Conservation (phyloP, 1,140 invertebrate genomes). For the Thaumatotibia leucotreta region DNA sequence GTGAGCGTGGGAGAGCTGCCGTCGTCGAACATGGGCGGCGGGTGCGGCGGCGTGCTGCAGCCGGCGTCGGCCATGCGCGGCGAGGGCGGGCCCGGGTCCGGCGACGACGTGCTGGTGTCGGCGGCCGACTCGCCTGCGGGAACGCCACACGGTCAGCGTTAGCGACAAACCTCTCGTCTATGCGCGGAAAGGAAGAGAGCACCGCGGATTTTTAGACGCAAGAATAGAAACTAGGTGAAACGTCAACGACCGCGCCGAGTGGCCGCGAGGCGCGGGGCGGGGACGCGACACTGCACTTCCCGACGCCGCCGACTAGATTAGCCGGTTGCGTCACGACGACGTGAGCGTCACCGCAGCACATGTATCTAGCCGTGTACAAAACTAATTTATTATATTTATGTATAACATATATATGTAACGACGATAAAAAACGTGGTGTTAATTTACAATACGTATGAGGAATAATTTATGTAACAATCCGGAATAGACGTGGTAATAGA, state of each 20-base stretch:
- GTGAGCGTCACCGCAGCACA: constrained; percentile 38
- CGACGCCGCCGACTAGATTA: constrained; percentile 74
- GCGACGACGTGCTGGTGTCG: constrained; percentile 92
- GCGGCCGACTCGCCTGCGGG: constrained; percentile 89
- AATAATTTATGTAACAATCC: constrained; percentile 42
- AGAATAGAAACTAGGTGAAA: constrained; percentile 75
- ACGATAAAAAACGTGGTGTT: constrained; percentile 13
- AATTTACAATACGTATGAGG: background rate
- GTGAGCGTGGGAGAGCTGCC: constrained; percentile 73
- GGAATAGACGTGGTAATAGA: constrained; percentile 47
- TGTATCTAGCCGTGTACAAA: constrained; percentile 46
- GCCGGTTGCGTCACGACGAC: constrained; percentile 70
- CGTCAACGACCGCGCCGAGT: constrained; percentile 70
- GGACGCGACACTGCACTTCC: constrained; percentile 76
- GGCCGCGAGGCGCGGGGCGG: constrained; percentile 56
- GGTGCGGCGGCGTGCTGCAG: constrained; percentile 69
- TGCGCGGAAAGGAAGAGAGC: constrained; percentile 46
- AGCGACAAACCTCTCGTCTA: constrained; percentile 28
- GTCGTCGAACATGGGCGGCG: constrained; percentile 73
- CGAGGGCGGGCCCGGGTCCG: constrained; percentile 87
- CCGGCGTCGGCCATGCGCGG: constrained; percentile 81
- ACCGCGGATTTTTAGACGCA: constrained; percentile 57
- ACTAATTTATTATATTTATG: constrained; percentile 51
- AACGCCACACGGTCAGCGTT: constrained; percentile 40
- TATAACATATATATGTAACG: constrained; percentile 17